A percentile compares a stretch with the other conserved stretches of the same genome.
Conservation (phyloP, 1,140 invertebrate genomes). For the Drosophila takahashii region DNA sequence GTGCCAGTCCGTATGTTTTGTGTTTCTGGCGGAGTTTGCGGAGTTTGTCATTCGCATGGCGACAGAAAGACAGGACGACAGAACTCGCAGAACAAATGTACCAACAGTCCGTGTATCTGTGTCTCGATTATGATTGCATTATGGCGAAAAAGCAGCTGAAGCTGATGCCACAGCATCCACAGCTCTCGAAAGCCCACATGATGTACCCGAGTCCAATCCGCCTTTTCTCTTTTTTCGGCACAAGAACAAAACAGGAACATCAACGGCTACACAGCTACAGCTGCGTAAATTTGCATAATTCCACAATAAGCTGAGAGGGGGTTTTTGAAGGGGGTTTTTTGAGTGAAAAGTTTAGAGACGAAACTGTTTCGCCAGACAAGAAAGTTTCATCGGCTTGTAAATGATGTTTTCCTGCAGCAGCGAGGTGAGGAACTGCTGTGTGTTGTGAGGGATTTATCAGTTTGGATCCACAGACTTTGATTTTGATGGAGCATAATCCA, state of each 20-base stretch:
- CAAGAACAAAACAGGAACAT: constrained; percentile 32
- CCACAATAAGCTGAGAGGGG: constrained; percentile 59
- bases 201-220: not conserved
- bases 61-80: constrained; percentile 3
- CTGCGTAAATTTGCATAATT: constrained; percentile 73
- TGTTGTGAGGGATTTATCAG: constrained; percentile 23
- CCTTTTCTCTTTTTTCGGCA: not conserved
- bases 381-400: constrained; percentile 36
- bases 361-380: constrained; percentile 12
- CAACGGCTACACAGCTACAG: constrained; percentile 32
- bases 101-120: constrained; percentile 20
- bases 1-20: constrained; percentile 26
- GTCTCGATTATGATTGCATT: constrained; percentile 69
- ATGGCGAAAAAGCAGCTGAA: constrained; percentile 60
- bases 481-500: constrained; percentile 17
- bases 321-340: not conserved
- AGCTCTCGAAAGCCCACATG: not conserved
- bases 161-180: constrained; percentile 34
- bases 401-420: constrained; percentile 35
- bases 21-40: constrained; percentile 28
- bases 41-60: constrained; percentile 55
- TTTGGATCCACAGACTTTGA: constrained; percentile 18
- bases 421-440: not conserved
- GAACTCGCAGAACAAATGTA: constrained; percentile 54
- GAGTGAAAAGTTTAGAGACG: constrained; percentile 18